Percentiles rank a stretch among this genome's conserved stretches.
Evolutionary conservation across 2,113 vertebrate species (phyloP).

Genomic region (Dipodomys stephensi): DNA sequence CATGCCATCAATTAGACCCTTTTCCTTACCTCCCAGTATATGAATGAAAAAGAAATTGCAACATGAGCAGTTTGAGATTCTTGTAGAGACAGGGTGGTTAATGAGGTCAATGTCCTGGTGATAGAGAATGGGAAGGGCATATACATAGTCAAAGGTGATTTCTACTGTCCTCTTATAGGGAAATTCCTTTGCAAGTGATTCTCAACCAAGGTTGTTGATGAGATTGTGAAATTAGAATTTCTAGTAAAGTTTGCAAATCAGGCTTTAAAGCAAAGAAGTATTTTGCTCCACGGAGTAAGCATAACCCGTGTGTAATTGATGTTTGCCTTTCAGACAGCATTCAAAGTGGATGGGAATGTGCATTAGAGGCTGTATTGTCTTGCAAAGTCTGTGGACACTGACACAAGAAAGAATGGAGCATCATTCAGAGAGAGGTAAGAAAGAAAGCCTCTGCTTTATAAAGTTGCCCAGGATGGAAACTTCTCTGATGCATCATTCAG

Average conservation of each 20-base stretch:
- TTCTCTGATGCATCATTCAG: background rate
- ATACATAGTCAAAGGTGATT: background rate
- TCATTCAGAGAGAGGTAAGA: background rate
- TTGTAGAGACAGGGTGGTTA: background rate
- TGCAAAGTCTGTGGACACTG: background rate
- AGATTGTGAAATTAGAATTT: background rate
- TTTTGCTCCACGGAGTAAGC: background rate
- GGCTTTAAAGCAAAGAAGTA: slow-evolving; percentile 30
- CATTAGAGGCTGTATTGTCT: background rate
- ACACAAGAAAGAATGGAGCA: background rate
- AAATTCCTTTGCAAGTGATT: background rate
- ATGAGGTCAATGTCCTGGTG: background rate
- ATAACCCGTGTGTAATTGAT: slow-evolving; percentile 23
- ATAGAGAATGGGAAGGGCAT: background rate
- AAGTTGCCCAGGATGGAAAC: background rate
- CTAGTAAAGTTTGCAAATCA: background rate
- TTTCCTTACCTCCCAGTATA: background rate
- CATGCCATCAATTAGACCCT: background rate
- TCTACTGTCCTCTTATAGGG: background rate
- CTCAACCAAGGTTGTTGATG: background rate
- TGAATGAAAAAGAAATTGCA: background rate
- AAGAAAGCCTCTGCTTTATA: background rate
- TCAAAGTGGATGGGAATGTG: slow-evolving; percentile 27
- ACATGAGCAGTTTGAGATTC: background rate
- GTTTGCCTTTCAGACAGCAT: slow-evolving; percentile 13